Base-by-base conservation (phyloP, 1,140 invertebrate genomes). In the Pseudomyrmex gracilis region DNA sequence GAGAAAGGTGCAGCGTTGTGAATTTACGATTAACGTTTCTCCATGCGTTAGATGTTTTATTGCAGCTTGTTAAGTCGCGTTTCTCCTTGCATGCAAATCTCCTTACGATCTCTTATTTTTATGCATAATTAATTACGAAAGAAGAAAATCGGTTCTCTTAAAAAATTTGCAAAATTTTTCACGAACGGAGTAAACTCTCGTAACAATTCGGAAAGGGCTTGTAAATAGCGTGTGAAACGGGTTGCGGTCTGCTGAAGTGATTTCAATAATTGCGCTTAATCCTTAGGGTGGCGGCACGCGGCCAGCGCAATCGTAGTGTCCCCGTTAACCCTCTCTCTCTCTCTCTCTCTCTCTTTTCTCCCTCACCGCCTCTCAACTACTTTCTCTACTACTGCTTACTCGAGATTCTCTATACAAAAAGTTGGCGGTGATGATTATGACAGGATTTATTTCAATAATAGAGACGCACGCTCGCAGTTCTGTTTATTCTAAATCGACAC, bases 261-360 rank as follows among this genome's bases (percentile, higher is more conserved):
- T 93, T 93, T 90, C 91, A 93, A 92, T 93, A 93, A 93, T 94
- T 94, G 92, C 90, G 80, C 89, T 89, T 94, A 94, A 94, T 93
- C 93, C 93, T 84, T 86, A 82, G 91, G 93, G 91, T 92, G 89
- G 85, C 83, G 83, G 67, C 90, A 92, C 90, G 90, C 89, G 90
- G 78, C 88, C 45, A 64, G 57, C 58, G 76, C n/a, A n/a, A 85
- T 85, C 84, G 61, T 49, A 58, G 77, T 87, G 91, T 89, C 90
- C 84, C 61, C 60, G 53, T 83, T 68, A 90, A 90, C 89, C 86
- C 90, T 85, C 77, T 85, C 64, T 64, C 85, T 71, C 64, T 17
- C 61, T 57, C 55, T 43, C 51, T 43, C 57, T 67, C 51, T 77
- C 61, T 67, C 20, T 51, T 45, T 45, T 45, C 57, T 68, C 51